Percentiles rank a stretch among this genome's conserved stretches.
phyloP scores from a whole-genome alignment of 2,797 vertebrate species.

The Eurystomus glaucurus region DNA sequence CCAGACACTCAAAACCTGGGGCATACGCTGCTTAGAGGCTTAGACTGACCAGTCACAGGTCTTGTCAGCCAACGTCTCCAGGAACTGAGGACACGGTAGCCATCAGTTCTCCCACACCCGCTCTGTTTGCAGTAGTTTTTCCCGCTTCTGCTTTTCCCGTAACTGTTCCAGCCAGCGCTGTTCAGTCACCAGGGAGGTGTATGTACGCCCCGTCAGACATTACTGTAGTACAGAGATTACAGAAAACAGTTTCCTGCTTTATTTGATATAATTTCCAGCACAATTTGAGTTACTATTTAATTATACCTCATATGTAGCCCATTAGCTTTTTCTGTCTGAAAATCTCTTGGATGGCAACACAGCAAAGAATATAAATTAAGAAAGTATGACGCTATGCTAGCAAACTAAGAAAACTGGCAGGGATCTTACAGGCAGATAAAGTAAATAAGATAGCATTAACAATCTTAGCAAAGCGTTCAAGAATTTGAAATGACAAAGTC shows the following conservation, averaged over 20 bases:
- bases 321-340: conserved; percentile 8
- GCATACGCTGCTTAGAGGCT: background rate
- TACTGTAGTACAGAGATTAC: background rate
- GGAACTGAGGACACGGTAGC: background rate
- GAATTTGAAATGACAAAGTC: conserved; percentile 43
- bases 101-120: background rate
- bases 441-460: conserved; percentile 23
- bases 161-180: background rate
- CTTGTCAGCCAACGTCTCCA: background rate
- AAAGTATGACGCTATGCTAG: background rate
- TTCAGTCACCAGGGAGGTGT: background rate
- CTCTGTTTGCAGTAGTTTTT: background rate
- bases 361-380: background rate
- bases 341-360: background rate
- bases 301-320: background rate
- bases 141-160: background rate
- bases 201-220: background rate
- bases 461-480: conserved; percentile 14
- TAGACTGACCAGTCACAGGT: background rate
- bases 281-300: background rate
- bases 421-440: conserved; percentile 1
- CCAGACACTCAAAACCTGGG: background rate
- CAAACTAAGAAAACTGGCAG: conserved; percentile 19
- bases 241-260: background rate
- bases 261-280: background rate